Conservation (phyloP, 2,888 invertebrate genomes). For the Xestia ashworthii region DNA sequence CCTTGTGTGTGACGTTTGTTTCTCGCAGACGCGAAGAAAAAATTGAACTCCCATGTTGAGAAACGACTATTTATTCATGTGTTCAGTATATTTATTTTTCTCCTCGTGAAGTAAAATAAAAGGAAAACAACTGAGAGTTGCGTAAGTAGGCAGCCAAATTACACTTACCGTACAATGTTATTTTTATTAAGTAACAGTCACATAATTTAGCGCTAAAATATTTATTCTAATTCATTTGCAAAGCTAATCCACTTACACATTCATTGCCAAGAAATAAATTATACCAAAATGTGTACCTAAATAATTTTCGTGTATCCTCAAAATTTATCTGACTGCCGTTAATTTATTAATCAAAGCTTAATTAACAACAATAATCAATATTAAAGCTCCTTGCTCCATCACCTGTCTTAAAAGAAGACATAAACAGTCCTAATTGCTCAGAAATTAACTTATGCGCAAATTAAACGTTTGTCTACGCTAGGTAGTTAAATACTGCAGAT, state of each 20-base stretch:
- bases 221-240: not conserved
- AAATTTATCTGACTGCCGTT: conserved; percentile 54
- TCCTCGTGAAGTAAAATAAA: conserved; percentile 57
- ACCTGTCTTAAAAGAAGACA: not conserved
- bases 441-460: conserved; percentile 1
- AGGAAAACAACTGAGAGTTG: conserved; percentile 30
- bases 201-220: not conserved
- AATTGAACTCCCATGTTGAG: conserved; percentile 66
- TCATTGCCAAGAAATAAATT: not conserved
- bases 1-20: conserved; percentile 84
- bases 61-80: conserved; percentile 77
- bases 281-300: not conserved
- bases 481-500: not conserved
- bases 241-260: not conserved
- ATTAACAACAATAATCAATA: conserved; percentile 63
- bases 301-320: conserved; percentile 36
- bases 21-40: conserved; percentile 73
- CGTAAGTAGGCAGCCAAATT: conserved; percentile 8
- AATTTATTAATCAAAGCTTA: conserved; percentile 64
- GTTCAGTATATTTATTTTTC: conserved; percentile 67
- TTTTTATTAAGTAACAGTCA: conserved; percentile 9
- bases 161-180: not conserved
- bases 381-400: conserved; percentile 61
- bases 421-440: conserved; percentile 17
- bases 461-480: not conserved